Evolutionary conservation across 2,888 invertebrate species (phyloP).

Genomic region (Drosophila macrospina): DNA sequence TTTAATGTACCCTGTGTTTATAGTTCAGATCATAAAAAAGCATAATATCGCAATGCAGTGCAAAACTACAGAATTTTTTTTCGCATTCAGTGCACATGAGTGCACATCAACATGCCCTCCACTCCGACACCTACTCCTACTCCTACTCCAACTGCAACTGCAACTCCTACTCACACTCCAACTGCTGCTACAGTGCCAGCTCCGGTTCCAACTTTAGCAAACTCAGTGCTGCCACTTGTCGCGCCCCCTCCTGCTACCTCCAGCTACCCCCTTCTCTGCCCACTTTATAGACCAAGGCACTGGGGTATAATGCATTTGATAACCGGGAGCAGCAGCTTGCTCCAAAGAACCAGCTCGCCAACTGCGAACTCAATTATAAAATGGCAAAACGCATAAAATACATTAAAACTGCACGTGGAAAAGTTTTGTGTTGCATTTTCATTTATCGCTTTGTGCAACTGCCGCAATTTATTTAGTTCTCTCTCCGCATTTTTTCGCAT

Average conservation of each 20-base stretch:
- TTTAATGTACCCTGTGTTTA: conserved; percentile 32
- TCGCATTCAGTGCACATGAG: conserved; percentile 77
- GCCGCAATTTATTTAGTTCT: conserved; percentile 63
- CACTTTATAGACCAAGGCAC: background rate
- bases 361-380: conserved; percentile 77
- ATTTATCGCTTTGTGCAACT: conserved; percentile 62
- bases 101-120: conserved; percentile 52
- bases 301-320: conserved; percentile 39
- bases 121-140: conserved; percentile 25
- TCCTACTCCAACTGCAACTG: conserved; percentile 21
- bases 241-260: background rate
- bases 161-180: conserved; percentile 2
- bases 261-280: background rate
- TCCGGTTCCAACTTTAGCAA: conserved; percentile 23
- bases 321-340: conserved; percentile 13
- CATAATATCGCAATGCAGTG: conserved; percentile 68
- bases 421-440: conserved; percentile 68
- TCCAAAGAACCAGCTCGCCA: conserved; percentile 16
- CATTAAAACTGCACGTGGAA: conserved; percentile 75
- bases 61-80: conserved; percentile 62
- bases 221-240: conserved; percentile 21
- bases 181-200: conserved; percentile 19
- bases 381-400: conserved; percentile 76
- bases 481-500: conserved; percentile 29
- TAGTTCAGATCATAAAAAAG: conserved; percentile 22